phyloP scores from a whole-genome alignment of 2,797 vertebrate genomes.

The Chrysocyon brachyurus region DNA sequence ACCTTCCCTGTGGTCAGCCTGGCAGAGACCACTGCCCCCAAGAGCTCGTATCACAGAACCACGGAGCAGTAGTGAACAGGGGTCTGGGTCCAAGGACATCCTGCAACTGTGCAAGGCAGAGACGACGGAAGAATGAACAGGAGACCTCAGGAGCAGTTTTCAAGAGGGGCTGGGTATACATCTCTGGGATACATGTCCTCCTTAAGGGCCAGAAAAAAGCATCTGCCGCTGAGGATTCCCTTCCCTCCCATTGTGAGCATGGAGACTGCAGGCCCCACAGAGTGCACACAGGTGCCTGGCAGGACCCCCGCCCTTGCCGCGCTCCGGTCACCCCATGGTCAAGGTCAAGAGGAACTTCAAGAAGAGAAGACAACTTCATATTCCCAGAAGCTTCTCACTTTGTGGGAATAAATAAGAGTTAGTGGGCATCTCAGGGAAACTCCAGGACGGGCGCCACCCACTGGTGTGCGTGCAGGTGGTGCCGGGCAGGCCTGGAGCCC shows the following conservation, averaged over 20 bases:
- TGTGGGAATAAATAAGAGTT: slow-evolving; percentile 18
- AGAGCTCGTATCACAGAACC: not conserved
- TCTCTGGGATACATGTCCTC: not conserved
- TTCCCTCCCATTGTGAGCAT: fast-evolving
- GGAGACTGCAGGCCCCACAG: not conserved
- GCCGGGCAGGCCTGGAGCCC: not conserved
- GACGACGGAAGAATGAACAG: fast-evolving
- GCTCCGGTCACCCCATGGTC: not conserved
- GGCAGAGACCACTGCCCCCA: not conserved
- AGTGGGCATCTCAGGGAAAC: slow-evolving; percentile 27
- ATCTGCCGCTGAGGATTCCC: not conserved
- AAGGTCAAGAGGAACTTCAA: not conserved
- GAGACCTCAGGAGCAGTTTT: not conserved
- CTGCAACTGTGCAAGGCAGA: too few relatives aligned
- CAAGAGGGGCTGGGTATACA: not conserved
- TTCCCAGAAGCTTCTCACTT: not conserved
- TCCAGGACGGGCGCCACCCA: not conserved
- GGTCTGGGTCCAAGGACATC: not conserved
- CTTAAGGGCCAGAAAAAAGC: not conserved
- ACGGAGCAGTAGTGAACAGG: not conserved
- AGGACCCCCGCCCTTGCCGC: not conserved
- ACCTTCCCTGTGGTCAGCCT: not conserved
- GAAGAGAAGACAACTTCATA: slow-evolving; percentile 37
- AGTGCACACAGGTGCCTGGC: not conserved
- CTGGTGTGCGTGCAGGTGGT: too few relatives aligned